phyloP scores from a whole-genome alignment of 2,797 vertebrate species.

The Neoniphon sammara region DNA sequence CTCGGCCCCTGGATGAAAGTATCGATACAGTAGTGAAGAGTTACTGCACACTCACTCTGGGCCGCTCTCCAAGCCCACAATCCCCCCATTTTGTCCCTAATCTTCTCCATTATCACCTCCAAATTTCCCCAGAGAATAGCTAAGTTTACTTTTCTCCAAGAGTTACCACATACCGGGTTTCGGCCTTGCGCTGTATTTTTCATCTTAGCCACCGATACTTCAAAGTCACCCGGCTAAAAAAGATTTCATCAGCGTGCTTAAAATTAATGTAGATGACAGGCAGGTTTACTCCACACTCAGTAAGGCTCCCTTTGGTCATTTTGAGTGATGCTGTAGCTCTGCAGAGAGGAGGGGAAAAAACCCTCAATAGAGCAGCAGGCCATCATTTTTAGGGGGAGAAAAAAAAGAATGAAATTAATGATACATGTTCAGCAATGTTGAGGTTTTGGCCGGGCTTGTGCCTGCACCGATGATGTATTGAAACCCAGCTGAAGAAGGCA shows the following conservation, averaged over 20 bases:
- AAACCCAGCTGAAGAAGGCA: conserved; percentile 28
- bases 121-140: conserved; percentile 32
- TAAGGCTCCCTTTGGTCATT: conserved; percentile 54
- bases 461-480: conserved; percentile 46
- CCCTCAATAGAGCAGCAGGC: conserved; percentile 30
- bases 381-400: conserved; percentile 53
- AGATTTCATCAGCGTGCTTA: conserved; percentile 42
- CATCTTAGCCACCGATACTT: conserved; percentile 14
- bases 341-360: conserved; percentile 26
- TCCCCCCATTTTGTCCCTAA: conserved; percentile 25
- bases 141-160: conserved; percentile 31
- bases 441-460: conserved; percentile 31
- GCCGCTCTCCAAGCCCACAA: conserved; percentile 26
- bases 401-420: conserved; percentile 51
- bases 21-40: conserved; percentile 15
- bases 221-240: conserved; percentile 26
- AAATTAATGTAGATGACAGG: conserved; percentile 44
- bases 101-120: conserved; percentile 40
- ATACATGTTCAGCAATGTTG: conserved; percentile 47
- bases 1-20: not conserved
- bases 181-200: conserved; percentile 22
- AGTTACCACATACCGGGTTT: conserved; percentile 15
- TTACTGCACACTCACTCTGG: not conserved
- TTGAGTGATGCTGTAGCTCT: conserved; percentile 48
- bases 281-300: conserved; percentile 35